Evolutionary conservation across 1,140 invertebrate species (phyloP).

Genomic region (Thaumetopoea pityocampa): DNA sequence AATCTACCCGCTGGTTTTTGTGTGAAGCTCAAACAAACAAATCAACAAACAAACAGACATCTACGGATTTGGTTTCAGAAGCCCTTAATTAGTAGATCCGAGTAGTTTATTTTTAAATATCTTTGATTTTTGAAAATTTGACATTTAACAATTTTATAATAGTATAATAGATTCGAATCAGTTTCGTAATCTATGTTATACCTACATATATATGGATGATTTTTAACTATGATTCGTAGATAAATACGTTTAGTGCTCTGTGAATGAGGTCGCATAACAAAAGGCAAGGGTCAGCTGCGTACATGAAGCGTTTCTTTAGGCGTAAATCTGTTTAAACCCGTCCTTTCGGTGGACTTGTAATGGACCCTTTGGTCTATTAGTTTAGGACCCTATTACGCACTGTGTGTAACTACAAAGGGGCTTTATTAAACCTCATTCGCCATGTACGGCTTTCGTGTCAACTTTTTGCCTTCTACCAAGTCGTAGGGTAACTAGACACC

Average conservation of each 20-base stretch:
- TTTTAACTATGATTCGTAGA: slow-evolving; percentile 36
- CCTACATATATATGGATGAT: slow-evolving; percentile 28
- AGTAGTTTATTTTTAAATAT: no score
- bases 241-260: slow-evolving; percentile 22
- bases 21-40: no score
- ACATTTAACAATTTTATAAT: no score
- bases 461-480: slow-evolving; percentile 31
- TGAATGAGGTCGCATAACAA: slow-evolving; percentile 31
- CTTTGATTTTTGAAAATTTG: no score
- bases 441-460: slow-evolving; percentile 16
- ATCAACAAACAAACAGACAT: no score
- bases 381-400: slow-evolving; percentile 64
- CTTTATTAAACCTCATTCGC: slow-evolving; percentile 43
- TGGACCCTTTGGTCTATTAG: slow-evolving; percentile 54
- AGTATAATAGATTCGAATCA: no score
- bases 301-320: slow-evolving; percentile 37
- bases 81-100: no score
- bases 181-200: no score
- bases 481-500: slow-evolving; percentile 34
- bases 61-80: no score
- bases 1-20: no score
- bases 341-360: slow-evolving; percentile 32
- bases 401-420: slow-evolving; percentile 45
- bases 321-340: slow-evolving; percentile 55
- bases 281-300: slow-evolving; percentile 30